A percentile compares a stretch with the other conserved stretches of the same genome.
Conservation (phyloP, 1,140 invertebrate species). For the Orchesella cincta region DNA sequence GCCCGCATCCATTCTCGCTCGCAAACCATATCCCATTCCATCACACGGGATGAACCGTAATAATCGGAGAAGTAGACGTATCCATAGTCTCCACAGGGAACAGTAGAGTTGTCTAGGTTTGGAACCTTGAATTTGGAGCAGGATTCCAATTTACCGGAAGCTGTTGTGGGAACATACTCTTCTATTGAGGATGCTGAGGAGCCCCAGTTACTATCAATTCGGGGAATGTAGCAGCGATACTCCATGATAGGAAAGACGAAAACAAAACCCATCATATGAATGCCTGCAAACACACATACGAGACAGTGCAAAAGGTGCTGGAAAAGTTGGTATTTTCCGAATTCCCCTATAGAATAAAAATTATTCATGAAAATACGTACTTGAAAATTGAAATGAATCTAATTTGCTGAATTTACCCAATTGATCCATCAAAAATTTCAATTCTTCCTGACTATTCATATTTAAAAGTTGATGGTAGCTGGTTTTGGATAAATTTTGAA, state of each 20-base stretch:
- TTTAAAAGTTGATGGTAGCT: no score
- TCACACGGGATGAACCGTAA: background rate
- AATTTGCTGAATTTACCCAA: no score
- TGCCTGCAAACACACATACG: background rate
- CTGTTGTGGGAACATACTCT: background rate
- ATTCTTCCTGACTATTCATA: no score
- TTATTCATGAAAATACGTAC: no score
- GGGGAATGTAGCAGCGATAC: no score
- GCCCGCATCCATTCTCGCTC: slow-evolving; percentile 75
- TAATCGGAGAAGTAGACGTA: background rate
- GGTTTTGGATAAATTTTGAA: no score
- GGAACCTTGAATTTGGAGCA: no score
- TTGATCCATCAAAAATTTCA: no score
- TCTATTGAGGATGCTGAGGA: no score
- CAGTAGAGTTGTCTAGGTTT: background rate
- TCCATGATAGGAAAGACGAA: background rate
- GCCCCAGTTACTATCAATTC: no score
- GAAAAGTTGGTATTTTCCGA: background rate
- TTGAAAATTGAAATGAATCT: no score
- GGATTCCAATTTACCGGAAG: background rate
- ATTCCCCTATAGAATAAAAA: no score
- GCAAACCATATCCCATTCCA: slow-evolving; percentile 77
- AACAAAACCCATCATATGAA: background rate
- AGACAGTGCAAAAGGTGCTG: background rate
- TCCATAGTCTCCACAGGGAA: background rate